phyloP scores from a whole-genome alignment of 2,113 vertebrate species.

The Gallinago jamesoni region DNA sequence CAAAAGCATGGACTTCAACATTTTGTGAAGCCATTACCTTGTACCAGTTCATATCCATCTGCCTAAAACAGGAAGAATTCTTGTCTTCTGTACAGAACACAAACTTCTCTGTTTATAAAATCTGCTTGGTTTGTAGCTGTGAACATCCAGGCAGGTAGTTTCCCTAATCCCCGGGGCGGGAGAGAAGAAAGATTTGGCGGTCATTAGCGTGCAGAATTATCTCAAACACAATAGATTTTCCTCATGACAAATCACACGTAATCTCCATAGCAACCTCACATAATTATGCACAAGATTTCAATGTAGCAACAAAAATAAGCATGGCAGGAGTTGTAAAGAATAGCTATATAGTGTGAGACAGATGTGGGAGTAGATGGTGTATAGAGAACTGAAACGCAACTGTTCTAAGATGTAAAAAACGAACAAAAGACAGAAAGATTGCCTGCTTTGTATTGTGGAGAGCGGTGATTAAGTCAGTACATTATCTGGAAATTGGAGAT shows the following conservation, averaged over 20 bases:
- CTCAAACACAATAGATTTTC: conserved; percentile 72
- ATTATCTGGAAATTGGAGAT: conserved; percentile 34
- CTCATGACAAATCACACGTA: conserved; percentile 73
- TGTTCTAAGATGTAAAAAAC: conserved; percentile 38
- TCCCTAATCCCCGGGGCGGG: background rate
- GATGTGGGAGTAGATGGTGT: conserved; percentile 50
- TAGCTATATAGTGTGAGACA: conserved; percentile 16
- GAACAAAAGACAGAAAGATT: conserved; percentile 31
- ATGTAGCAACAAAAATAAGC: conserved; percentile 55
- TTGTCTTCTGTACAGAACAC: background rate
- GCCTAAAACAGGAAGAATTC: background rate
- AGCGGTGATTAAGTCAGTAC: conserved; percentile 25
- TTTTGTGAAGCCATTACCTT: background rate
- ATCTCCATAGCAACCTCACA: conserved; percentile 76
- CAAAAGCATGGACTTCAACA: background rate
- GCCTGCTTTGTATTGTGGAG: conserved; percentile 23
- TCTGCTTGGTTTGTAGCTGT: conserved; percentile 20
- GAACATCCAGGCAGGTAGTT: conserved; percentile 38
- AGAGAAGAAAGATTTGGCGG: conserved; percentile 11
- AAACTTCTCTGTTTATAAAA: conserved; percentile 14
- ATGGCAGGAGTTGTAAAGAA: conserved; percentile 47
- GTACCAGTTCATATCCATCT: background rate
- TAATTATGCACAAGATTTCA: conserved; percentile 72
- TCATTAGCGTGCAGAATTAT: conserved; percentile 65
- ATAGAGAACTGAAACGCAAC: conserved; percentile 27